These are phyloP conservation scores for Channa argus DNA, from an alignment of 2,113 vertebrate species.

Conservation along the genomic window DNA sequence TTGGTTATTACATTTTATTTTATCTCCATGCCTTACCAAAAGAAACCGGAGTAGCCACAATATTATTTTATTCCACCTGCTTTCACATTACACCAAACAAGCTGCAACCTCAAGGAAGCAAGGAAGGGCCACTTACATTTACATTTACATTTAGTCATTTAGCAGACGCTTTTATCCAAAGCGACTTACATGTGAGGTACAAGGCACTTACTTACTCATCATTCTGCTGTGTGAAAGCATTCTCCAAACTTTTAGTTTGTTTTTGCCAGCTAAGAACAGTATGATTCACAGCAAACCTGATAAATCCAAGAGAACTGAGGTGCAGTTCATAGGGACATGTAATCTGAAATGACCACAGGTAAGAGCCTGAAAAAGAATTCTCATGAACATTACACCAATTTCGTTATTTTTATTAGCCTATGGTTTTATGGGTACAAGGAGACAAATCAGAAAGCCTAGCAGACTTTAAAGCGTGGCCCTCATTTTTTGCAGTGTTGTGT, in stretches of 20 bases:
- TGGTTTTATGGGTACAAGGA: constrained; percentile 33
- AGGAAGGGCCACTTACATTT: no score
- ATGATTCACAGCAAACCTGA: neutral
- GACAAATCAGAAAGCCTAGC: neutral
- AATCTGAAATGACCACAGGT: constrained; percentile 1
- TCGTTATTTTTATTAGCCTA: neutral
- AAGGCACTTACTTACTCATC: no score
- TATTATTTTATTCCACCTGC: neutral
- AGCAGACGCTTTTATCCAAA: no score
- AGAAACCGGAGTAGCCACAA: neutral
- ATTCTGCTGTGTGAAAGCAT: neutral
- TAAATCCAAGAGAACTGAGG: neutral
- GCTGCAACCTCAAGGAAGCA: neutral
- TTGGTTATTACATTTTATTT: neutral
- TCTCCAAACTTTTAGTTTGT: neutral
- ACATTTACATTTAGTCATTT: no score
- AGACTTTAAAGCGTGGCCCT: no score
- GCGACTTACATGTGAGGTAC: no score
- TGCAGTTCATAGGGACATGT: neutral
- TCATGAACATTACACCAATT: neutral
- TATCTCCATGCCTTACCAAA: no score
- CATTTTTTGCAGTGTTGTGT: no score
- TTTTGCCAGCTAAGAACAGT: neutral
- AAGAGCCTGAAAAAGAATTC: neutral
- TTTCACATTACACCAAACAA: neutral